Base-by-base conservation (phyloP, 2,797 vertebrate species). In the Poliocrania exsul region DNA sequence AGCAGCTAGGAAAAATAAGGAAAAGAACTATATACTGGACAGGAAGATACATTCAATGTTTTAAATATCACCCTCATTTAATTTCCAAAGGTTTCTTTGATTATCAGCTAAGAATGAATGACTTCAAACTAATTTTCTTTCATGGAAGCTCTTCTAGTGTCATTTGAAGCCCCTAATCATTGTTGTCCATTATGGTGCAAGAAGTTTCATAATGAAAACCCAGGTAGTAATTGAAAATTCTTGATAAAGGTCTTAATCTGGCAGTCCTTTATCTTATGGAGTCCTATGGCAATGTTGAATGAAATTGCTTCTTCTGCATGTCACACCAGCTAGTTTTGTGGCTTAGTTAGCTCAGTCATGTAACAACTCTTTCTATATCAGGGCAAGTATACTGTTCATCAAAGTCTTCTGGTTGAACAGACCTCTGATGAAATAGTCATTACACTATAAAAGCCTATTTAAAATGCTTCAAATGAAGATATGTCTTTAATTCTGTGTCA, bases 281-380 rank as follows among this genome's bases (percentile, higher is more conserved):
- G 18, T 74, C 58, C 56, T 54, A 25, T 0, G 1, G 19, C 16
- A 70, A 20, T 0, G 0, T 5, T 33, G 47, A 83, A 64, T 58
- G 19, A 66, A 70, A 57, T 42, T 70, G 13, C 9, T 56, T 69
- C 74, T 80, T 67, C 50, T 44, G 11, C 23, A 9, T 49, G 62
- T 66, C 33, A 23, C 16, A 64, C 3, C 33, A 70, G 20, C 10
- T 79, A 38, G 29, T 26, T 20, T 44, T 65, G 54, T 58, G 69
- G 49, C 50, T 83, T 46, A 54, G 21, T 64, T 23, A 83, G 50
- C 25, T 90, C 64, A 44, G 3, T 61, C 47, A 37, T 2, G 0
- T 35, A 40, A 35, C 26, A 56, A 38, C 11, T 38, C 35, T 73
- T 90, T 60, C 29, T n/a, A 17, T 16, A 78, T 4, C 10, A 61